Evolutionary conservation across 1,140 invertebrate genomes (phyloP), one percentile per base, ranked within the genome.

Genomic region (Galleria mellonella): DNA sequence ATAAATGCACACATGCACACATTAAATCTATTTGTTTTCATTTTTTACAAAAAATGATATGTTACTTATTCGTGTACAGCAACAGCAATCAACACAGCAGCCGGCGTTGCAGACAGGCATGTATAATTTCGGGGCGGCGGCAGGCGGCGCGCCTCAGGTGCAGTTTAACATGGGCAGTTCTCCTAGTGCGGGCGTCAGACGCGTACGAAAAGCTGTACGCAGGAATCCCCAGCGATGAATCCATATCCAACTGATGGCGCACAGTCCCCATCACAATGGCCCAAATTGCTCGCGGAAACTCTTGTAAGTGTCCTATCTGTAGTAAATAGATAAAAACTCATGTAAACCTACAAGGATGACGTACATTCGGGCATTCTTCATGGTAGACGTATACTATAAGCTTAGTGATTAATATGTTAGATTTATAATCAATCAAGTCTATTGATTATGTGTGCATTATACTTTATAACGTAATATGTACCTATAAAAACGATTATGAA

Each of bases 101-200:
- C 45, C 31, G 9, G 61, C 43, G 38, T 55, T 44, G 15, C 55
- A 52, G 14, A 15, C 40, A 0, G 59, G 57, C 17, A 58, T 76
- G 15, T 79, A 76, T 43, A 72, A 56, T 17, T 79, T 79, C 46
- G 72, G 63, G 2, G 51, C 45, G 9, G 30, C 44, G 29, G 8
- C 48, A 1, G 38, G 47, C 7, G 38, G 40, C 14, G 12, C 44
- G 4, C 55, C 39, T 10, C 59, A 64, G 7, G 58, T 74, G 3
- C 70, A 77, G 39, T 81, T 77, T 43, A 72, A 53, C 32, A 72
- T 81, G 42, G 76, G 73, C 38, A 72, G 56, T 28, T 52, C 65
- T 2, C 54, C 62, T 7, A 61, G 50, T 40, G 37, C 55, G 0
- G 39, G 45, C 8, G 41, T 37, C 2, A 52, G 73, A 0, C 62